These are phyloP conservation scores for Apoda limacodes DNA, from an alignment of 2,888 invertebrate genomes.

Conservation along the genomic window DNA sequence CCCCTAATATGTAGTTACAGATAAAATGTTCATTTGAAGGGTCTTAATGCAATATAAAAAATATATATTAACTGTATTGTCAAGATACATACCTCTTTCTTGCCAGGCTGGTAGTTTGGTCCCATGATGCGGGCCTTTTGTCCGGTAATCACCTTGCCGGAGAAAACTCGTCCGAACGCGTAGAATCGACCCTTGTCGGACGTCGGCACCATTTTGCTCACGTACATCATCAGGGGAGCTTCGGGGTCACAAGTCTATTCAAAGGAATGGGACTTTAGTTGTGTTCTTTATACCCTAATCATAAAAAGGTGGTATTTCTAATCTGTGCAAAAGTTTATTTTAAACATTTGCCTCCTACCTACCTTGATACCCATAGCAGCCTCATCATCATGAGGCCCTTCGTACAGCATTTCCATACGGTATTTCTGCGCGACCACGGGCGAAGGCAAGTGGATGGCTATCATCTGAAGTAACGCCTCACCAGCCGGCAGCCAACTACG, in stretches of 20 bases:
- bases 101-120: slow-evolving; percentile 97
- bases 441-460: slow-evolving; percentile 99
- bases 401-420: slow-evolving; percentile 99
- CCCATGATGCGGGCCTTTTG: slow-evolving; percentile 99
- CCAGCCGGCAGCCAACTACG: slow-evolving; percentile 99
- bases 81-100: slow-evolving; percentile 92
- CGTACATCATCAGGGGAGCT: slow-evolving; percentile 99
- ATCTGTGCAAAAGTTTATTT: no score
- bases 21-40: no score
- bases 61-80: no score
- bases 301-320: no score
- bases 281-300: no score
- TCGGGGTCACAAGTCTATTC: slow-evolving; percentile 90
- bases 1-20: no score
- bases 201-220: slow-evolving; percentile 99
- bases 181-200: slow-evolving; percentile 99
- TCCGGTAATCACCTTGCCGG: slow-evolving; percentile 92
- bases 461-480: slow-evolving; percentile 99
- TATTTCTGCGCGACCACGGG: slow-evolving; percentile 99
- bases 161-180: slow-evolving; percentile 99
- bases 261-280: slow-evolving; percentile 3
- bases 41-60: no score
- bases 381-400: slow-evolving; percentile 97
- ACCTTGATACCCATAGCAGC: slow-evolving; percentile 91
- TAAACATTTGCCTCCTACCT: no score